Conservation (phyloP, 2,888 invertebrate species). For the Helobdella robusta region DNA sequence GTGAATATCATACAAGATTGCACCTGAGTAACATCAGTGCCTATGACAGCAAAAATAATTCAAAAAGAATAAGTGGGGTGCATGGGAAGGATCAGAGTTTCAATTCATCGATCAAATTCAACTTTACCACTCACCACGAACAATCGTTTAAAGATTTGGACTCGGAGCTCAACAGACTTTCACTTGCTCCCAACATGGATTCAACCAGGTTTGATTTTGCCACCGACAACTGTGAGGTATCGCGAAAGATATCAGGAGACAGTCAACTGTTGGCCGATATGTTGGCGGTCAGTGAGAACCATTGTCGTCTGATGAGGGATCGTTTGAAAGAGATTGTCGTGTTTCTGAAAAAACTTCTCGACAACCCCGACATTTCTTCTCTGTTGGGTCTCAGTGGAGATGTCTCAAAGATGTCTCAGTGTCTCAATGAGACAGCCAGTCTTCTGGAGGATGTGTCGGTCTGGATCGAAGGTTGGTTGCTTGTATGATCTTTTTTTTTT, state of each 20-base stretch:
- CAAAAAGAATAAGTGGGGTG: background rate
- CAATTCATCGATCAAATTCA: background rate
- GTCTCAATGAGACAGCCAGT: constrained; percentile 6
- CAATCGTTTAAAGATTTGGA: too few relatives aligned
- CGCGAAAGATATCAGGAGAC: background rate
- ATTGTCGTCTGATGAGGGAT: constrained; percentile 12
- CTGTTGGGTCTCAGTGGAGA: background rate
- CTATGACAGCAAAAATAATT: background rate
- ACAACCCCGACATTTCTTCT: background rate
- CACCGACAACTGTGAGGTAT: background rate
- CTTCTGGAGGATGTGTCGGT: constrained; percentile 4
- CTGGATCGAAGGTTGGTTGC: constrained; percentile 10
- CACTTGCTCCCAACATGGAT: background rate
- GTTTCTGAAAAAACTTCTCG: constrained; percentile 2
- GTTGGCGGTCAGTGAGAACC: constrained; percentile 16
- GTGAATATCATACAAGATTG: background rate
- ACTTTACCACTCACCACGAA: background rate
- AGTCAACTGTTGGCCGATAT: constrained; percentile 5
- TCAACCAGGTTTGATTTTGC: constrained; percentile 4
- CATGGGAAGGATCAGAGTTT: background rate
- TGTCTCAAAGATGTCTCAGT: constrained; percentile 5
- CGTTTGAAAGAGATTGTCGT: background rate
- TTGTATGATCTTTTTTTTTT: background rate
- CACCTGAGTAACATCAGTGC: background rate
- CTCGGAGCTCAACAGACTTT: too few relatives aligned